Evolutionary conservation across 1,140 invertebrate genomes (phyloP), one percentile per base, ranked within the genome.

Genomic region (Tribolium castaneum): DNA sequence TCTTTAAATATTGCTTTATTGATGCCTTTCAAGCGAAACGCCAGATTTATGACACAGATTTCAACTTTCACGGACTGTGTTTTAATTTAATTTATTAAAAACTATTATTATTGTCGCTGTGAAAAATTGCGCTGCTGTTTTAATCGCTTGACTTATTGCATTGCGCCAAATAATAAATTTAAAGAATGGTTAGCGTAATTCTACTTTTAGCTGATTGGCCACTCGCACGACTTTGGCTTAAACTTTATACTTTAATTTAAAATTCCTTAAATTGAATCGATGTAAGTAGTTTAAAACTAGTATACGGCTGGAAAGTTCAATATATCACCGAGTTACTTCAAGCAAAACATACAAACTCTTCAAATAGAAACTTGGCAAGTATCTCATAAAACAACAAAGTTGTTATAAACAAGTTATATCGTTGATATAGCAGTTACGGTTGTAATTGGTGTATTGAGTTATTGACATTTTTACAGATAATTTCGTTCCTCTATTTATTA

Each of bases 201-300:
- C 16, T 19, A 52, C 51, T 52, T 52, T 52, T 52, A 52, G 51
- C 51, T 52, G 51, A 52, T 52, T 52, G 51, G 51, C 16, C 7
- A 52, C 51, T 52, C 16, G 51, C 51, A 52, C 51, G 51, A 19
- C 16, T 52, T 50, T 52, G 13, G 3, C 51, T 52, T 5, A 9
- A 59, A 59, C 51, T 52, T 52, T 52, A 16, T 59, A 59, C 54
- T 66, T 35, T 66, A 66, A 66, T 66, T 66, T 66, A 66, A 66
- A 66, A 66, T 35, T 66, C 30, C 7, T 66, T 14, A 66, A 66
- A 66, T 35, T 35, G 59, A 66, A 35, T 66, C 30, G 59, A 59
- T 66, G 25, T 66, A 66, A 66, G 59, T 66, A 66, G 59, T 66
- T 66, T 66, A 66, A 66, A 66, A 66, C 59, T 66, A 66, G 25